phyloP scores from a whole-genome alignment of 2,888 invertebrate genomes.

The Stomorhina lunata region DNA sequence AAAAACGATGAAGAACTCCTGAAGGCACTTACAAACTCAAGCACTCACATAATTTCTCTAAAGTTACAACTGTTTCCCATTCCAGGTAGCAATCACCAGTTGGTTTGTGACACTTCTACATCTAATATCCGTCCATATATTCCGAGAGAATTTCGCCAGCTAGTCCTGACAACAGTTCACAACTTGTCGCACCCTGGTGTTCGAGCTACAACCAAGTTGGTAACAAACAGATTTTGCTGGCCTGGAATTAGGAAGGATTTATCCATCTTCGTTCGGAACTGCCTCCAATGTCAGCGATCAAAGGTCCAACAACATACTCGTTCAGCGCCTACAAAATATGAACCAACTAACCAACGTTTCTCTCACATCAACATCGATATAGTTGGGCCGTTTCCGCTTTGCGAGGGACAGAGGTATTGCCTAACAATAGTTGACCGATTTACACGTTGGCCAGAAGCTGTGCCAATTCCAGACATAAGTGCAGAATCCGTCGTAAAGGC shows the following conservation, averaged over 20 bases:
- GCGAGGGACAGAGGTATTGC: constrained; percentile 18
- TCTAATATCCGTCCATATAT: background rate
- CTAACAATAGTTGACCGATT: constrained; percentile 23
- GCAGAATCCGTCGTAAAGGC: constrained; percentile 65
- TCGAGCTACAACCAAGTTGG: background rate
- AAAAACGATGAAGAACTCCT: background rate
- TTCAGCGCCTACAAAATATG: too few species aligned
- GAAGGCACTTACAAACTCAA: background rate
- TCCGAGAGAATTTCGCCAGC: background rate
- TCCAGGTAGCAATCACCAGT: background rate
- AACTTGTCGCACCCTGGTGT: background rate
- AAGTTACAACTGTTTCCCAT: background rate
- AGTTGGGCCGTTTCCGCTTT: too few species aligned
- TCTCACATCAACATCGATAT: too few species aligned
- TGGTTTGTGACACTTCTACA: background rate
- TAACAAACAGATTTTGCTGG: too few species aligned
- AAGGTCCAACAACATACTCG: too few species aligned
- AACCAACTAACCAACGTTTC: too few species aligned
- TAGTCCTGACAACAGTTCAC: background rate
- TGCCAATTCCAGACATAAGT: constrained; percentile 17
- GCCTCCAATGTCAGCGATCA: too few species aligned
- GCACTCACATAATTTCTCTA: background rate
- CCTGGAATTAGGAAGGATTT: too few species aligned
- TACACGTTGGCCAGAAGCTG: constrained; percentile 37
- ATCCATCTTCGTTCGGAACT: too few species aligned